These are phyloP conservation scores for Mus minutoides DNA, from an alignment of 2,797 vertebrate species.

Conservation along the genomic window DNA sequence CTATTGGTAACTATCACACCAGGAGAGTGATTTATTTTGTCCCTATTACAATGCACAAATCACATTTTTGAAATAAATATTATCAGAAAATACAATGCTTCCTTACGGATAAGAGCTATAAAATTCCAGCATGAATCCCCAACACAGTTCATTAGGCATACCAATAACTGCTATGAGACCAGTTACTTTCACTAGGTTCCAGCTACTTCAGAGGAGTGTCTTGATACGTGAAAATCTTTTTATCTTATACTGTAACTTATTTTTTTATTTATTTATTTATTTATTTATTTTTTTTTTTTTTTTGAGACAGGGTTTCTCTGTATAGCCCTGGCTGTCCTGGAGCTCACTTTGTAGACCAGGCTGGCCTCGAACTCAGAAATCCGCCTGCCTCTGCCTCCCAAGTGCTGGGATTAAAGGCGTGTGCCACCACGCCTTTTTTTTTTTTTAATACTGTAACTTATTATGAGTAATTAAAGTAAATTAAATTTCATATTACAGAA, in stretches of 20 bases:
- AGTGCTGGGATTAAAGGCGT: too few relatives aligned
- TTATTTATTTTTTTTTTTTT: too few relatives aligned
- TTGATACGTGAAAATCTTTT: background rate
- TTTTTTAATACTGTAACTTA: background rate
- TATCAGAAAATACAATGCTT: conserved; percentile 65
- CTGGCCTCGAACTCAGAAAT: too few relatives aligned
- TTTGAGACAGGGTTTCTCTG: too few relatives aligned
- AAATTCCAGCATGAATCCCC: background rate
- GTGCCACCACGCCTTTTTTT: too few relatives aligned
- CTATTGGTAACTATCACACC: conserved; percentile 60
- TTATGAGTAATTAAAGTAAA: background rate
- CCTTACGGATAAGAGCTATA: conserved; percentile 63
- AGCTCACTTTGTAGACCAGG: too few relatives aligned
- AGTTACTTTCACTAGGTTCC: background rate
- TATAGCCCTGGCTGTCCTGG: too few relatives aligned
- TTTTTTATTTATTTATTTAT: too few relatives aligned
- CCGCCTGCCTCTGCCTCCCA: too few relatives aligned
- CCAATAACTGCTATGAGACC: background rate
- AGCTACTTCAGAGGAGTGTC: too few relatives aligned
- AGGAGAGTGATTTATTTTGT: conserved; percentile 60
- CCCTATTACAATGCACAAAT: conserved; percentile 61
- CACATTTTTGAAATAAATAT: conserved; percentile 68
- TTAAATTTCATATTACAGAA: background rate
- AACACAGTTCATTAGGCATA: background rate
- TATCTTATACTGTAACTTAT: background rate